phyloP scores from a whole-genome alignment of 2,113 vertebrate genomes.

The Pristiophorus japonicus region DNA sequence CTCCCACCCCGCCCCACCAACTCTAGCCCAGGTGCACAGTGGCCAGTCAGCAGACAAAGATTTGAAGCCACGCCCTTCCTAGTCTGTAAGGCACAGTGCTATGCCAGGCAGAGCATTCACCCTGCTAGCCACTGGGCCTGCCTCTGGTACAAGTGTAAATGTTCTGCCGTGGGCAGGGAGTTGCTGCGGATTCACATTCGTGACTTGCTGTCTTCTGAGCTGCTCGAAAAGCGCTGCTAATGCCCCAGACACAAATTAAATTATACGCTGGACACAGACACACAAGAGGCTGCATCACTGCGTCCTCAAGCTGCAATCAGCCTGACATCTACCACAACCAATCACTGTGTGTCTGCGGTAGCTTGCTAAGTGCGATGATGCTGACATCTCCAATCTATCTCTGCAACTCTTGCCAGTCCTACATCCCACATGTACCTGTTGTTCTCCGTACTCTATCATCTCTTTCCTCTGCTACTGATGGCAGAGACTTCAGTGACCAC shows the following conservation, averaged over 20 bases:
- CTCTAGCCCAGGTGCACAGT: neutral
- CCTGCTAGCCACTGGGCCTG: neutral
- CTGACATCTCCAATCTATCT: neutral
- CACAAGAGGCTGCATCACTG: neutral
- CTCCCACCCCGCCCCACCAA: too few species aligned
- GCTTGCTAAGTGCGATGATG: neutral
- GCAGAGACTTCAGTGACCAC: neutral
- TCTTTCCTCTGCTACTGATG: neutral
- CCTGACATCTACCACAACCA: neutral
- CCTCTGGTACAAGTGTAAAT: neutral
- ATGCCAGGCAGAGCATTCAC: neutral
- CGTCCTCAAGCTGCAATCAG: neutral
- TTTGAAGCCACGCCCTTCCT: neutral
- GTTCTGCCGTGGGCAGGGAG: neutral
- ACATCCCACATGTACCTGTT: neutral
- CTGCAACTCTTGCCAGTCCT: neutral
- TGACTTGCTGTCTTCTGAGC: neutral
- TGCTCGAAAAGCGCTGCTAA: neutral
- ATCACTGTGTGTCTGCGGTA: neutral
- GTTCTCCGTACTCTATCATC: neutral
- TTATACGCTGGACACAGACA: neutral
- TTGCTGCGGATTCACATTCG: too few species aligned
- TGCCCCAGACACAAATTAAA: neutral
- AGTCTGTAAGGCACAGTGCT: neutral
- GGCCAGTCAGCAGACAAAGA: neutral